Base-by-base conservation (phyloP, 2,113 vertebrate genomes). In the Anhinga anhinga region DNA sequence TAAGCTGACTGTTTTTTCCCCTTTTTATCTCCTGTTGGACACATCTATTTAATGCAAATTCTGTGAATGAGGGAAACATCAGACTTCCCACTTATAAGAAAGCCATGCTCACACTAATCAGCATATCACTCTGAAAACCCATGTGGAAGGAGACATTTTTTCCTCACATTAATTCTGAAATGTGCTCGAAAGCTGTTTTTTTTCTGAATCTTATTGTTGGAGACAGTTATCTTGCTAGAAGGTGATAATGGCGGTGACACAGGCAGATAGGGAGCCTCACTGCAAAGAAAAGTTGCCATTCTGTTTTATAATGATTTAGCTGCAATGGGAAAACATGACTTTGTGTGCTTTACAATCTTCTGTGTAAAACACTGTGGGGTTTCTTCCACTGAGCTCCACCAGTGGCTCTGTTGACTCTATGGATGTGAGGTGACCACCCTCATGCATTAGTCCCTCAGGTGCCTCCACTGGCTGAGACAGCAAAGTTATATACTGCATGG, bases 21-120 rank as follows among this genome's bases (percentile, higher is more conserved):
- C 34, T 87, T 85, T 89, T 89, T 38, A 87, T 87, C 73, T 96
- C 44, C 52, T 58, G 34, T 90, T 88, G 70, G 72, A 82, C 76
- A 76, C 11, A 53, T 94, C 53, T 89, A 88, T 93, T 86, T 94
- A 94, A 95, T 93, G 67, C 56, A 95, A 90, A 91, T 97, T 73
- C 34, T 81, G 45, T 58, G 47, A 87, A 87, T 87, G 67, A 67
- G 63, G 44, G 53, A 95, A 85, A 67, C 59, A 44, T 86, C 30
- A 78, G 63, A 50, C 42, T 94, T 88, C 49, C 36, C 30, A 77
- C 45, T 90, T 95, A 88, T 90, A 92, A 93, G 83, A 77, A 89
- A 86, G 11, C 13, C 17, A 32, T 62, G 63, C 47, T 92, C 12
- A 56, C 47, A 29, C 30, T 93, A 88, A 95, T 91, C 89, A 94